phyloP scores from a whole-genome alignment of 2,888 invertebrate species.

The Parnassius glacialis region DNA sequence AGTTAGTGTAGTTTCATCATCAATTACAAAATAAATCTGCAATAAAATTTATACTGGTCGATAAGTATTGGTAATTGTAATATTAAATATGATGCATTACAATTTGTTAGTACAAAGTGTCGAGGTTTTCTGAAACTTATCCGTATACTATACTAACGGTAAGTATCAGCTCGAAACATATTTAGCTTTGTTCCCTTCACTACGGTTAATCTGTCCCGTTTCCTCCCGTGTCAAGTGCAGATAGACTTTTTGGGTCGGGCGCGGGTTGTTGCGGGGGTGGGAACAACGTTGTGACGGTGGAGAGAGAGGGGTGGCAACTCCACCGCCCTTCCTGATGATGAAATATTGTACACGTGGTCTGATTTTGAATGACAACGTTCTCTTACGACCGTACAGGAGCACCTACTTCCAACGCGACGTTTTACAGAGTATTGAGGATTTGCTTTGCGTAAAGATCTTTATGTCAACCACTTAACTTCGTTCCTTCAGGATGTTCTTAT shows the following conservation, averaged over 20 bases:
- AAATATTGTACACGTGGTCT: constrained; percentile 88
- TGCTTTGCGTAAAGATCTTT: constrained; percentile 45
- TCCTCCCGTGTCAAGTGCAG: constrained; percentile 80
- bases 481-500: neutral
- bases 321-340: constrained; percentile 82
- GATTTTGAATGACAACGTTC: constrained; percentile 86
- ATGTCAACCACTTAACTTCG: neutral
- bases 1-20: no score
- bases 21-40: no score
- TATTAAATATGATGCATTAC: neutral
- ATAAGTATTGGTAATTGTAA: no score
- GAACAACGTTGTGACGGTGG: constrained; percentile 30
- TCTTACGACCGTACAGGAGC: constrained; percentile 71
- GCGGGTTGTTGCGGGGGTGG: constrained; percentile 39
- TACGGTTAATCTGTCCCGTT: constrained; percentile 81
- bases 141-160: constrained; percentile 56
- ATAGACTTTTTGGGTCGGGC: constrained; percentile 78
- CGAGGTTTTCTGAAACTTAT: constrained; percentile 43
- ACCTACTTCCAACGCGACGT: constrained; percentile 66
- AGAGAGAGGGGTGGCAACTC: constrained; percentile 45
- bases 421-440: constrained; percentile 72
- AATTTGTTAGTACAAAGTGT: neutral
- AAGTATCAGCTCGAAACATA: constrained; percentile 79
- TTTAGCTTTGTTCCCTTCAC: constrained; percentile 81
- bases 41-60: no score